Conservation (phyloP, 2,113 vertebrate genomes). For the Emydura subglobosa region DNA sequence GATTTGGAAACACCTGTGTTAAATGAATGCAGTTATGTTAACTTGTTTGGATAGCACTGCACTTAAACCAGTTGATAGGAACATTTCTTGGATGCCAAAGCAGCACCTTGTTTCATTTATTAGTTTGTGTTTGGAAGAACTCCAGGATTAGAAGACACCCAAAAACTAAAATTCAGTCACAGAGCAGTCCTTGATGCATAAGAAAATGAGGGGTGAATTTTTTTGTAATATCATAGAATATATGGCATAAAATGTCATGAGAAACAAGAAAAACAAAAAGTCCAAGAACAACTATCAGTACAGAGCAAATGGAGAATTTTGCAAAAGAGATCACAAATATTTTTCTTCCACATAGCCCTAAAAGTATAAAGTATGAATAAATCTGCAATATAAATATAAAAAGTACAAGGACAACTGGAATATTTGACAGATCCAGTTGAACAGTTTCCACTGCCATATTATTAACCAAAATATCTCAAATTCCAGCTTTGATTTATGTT, state of each 20-base stretch:
- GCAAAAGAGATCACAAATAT: not conserved
- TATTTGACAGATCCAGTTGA: not conserved
- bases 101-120: not conserved
- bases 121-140: not conserved
- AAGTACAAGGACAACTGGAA: not conserved
- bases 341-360: not conserved
- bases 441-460: not conserved
- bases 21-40: not conserved
- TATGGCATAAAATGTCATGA: slow-evolving; percentile 29
- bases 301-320: not conserved
- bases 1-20: not conserved
- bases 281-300: slow-evolving; percentile 5
- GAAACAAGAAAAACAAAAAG: not conserved
- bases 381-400: not conserved
- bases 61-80: not conserved
- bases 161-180: not conserved
- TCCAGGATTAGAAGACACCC: not conserved
- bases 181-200: not conserved
- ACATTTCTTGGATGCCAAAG: not conserved
- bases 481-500: not conserved
- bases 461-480: not conserved
- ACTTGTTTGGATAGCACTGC: not conserved
- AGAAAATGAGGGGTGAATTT: not conserved
- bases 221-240: slow-evolving; percentile 32
- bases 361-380: not conserved